These are phyloP conservation scores for Melanogrammus aeglefinus DNA, from an alignment of 2,797 vertebrate genomes.

Conservation along the genomic window DNA sequence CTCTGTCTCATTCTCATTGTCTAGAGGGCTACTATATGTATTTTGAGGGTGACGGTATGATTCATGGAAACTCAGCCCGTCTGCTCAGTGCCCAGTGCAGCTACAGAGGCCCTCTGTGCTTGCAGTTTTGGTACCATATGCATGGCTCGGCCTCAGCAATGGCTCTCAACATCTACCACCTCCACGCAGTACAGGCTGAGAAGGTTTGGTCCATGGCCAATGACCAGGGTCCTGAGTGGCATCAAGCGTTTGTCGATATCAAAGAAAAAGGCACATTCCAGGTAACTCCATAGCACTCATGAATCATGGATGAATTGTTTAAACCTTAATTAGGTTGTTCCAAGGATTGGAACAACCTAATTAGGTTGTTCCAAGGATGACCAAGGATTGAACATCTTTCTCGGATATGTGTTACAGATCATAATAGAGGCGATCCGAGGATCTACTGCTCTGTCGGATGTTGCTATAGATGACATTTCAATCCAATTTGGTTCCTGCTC, in stretches of 20 bases:
- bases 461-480: constrained; percentile 81
- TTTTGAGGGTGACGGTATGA: constrained; percentile 60
- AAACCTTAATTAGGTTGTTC: not conserved
- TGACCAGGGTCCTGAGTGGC: constrained; percentile 72
- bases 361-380: not conserved
- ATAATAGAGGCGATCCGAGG: constrained; percentile 78
- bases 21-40: constrained; percentile 76
- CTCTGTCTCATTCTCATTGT: not conserved
- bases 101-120: constrained; percentile 65
- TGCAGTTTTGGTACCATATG: constrained; percentile 84
- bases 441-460: constrained; percentile 66
- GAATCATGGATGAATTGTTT: not conserved
- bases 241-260: constrained; percentile 59
- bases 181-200: constrained; percentile 20
- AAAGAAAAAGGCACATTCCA: constrained; percentile 47
- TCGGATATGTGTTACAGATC: constrained; percentile 61
- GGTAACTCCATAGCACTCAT: constrained; percentile 52
- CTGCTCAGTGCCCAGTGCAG: constrained; percentile 73
- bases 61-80: constrained; percentile 67
- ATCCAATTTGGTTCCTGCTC: constrained; percentile 66
- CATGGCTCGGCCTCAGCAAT: constrained; percentile 68
- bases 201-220: constrained; percentile 68
- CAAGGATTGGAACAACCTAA: no score
- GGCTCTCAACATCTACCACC: constrained; percentile 69
- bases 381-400: not conserved